Conservation (phyloP, 2,888 invertebrate genomes). For the Tromatobia lineatoria region DNA sequence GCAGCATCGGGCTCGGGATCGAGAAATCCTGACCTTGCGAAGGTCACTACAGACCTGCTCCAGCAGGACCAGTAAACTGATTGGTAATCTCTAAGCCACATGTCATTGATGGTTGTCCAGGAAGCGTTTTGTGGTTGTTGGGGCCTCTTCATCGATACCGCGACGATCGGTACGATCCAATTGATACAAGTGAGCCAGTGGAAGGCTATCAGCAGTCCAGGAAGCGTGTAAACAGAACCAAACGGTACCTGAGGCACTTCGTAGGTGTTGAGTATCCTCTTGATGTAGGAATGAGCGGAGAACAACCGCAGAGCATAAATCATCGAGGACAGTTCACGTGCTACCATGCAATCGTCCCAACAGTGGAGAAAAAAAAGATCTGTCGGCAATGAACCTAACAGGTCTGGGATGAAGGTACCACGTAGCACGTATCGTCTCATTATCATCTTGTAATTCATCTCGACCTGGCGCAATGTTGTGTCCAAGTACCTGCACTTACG, state of each 20-base stretch:
- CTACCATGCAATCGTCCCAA: slow-evolving; percentile 73
- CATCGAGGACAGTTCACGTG: slow-evolving; percentile 76
- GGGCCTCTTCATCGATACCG: slow-evolving; percentile 59
- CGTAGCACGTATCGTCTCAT: slow-evolving; percentile 73
- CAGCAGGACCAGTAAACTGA: slow-evolving; percentile 75
- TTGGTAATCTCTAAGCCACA: slow-evolving; percentile 72
- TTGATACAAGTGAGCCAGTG: slow-evolving; percentile 82
- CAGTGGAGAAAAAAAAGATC: slow-evolving; percentile 77
- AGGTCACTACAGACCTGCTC: slow-evolving; percentile 76
- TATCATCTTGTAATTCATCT: slow-evolving; percentile 75
- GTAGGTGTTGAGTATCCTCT: slow-evolving; percentile 71
- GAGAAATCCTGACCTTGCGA: slow-evolving; percentile 79
- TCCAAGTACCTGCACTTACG: slow-evolving; percentile 78
- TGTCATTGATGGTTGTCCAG: slow-evolving; percentile 76
- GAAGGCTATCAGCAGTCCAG: slow-evolving; percentile 75
- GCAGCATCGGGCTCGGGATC: slow-evolving; percentile 71
- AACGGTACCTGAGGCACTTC: slow-evolving; percentile 71
- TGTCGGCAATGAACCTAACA: slow-evolving; percentile 81
- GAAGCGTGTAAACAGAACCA: slow-evolving; percentile 75
- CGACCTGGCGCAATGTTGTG: slow-evolving; percentile 73
- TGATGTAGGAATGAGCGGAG: slow-evolving; percentile 74
- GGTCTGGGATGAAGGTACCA: slow-evolving; percentile 77
- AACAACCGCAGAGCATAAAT: slow-evolving; percentile 77
- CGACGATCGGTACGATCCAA: slow-evolving; percentile 79
- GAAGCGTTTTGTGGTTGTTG: slow-evolving; percentile 72